These are phyloP conservation scores for Aphelenchoides besseyi DNA, from an alignment of 1,140 invertebrate genomes.

Conservation along the genomic window DNA sequence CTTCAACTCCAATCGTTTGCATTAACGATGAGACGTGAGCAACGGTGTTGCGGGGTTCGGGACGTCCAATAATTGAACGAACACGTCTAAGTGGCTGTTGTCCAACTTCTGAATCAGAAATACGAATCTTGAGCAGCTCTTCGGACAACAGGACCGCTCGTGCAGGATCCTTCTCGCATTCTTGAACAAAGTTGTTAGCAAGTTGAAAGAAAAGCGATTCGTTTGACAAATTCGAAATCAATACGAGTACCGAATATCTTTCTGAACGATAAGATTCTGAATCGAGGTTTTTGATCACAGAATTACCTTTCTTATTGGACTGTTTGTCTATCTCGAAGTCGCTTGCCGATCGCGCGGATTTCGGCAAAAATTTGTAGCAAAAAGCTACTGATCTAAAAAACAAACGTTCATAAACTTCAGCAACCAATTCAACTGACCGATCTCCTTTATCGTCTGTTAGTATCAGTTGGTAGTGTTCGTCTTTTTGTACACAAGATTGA, in stretches of 20 bases:
- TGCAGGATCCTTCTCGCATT: constrained; percentile 33
- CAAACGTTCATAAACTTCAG: constrained; percentile 2
- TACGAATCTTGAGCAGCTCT: constrained; percentile 34
- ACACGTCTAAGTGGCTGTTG: not conserved
- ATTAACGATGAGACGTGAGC: constrained; percentile 27
- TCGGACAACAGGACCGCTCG: constrained; percentile 31
- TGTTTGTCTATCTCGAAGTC: constrained; percentile 14
- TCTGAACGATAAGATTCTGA: constrained; percentile 23
- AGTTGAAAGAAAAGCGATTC: constrained; percentile 39
- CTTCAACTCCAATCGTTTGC: constrained; percentile 38
- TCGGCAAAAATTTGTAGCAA: constrained; percentile 45
- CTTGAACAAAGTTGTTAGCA: constrained; percentile 35
- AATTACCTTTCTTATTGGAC: not conserved
- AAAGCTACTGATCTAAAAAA: constrained; percentile 43
- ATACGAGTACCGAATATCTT: constrained; percentile 40
- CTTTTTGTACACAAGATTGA: constrained; percentile 35
- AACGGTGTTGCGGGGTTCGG: constrained; percentile 18
- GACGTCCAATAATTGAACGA: not conserved
- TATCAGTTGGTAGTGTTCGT: constrained; percentile 31
- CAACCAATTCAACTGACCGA: constrained; percentile 32
- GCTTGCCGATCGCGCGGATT: constrained; percentile 3
- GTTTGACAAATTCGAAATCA: constrained; percentile 37
- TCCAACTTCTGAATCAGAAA: constrained; percentile 30
- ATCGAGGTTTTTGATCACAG: constrained; percentile 17
- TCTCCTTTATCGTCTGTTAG: constrained; percentile 49